Base-by-base conservation (phyloP, 2,888 invertebrate genomes). In the Drosophila basisetae region DNA sequence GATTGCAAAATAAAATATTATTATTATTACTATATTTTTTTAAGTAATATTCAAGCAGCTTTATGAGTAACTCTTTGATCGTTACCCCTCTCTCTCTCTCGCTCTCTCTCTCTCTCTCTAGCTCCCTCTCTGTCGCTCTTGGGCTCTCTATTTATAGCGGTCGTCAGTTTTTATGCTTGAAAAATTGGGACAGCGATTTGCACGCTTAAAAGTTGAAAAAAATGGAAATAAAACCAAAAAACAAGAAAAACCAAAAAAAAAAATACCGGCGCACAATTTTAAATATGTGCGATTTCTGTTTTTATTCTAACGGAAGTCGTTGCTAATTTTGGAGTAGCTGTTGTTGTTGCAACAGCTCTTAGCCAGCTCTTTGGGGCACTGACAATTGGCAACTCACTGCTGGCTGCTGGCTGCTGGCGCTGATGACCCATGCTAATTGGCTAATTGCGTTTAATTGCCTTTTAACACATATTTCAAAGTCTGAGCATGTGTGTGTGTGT, bases 151-250 rank as follows among this genome's bases (percentile, higher is more conserved):
- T 76, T 67, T 68, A 64, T 61, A 60, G 59, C 66, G 75, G 74
- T 73, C 76, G 82, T 70, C 74, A 62, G 72, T 82, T 89, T 89
- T 86, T 86, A 86, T 90, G 86, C 76, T 86, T 90, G 83, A 83
- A 90, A 90, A 86, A 90, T 90, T 88, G 90, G 86, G 86, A 90
- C 86, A 88, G 77, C 86, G 79, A 85, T 86, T 90, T 86, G 81
- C 85, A 89, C 88, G 84, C 84, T 85, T 64, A 53, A 60, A 58
- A 77, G 68, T 81, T 70, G 50, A 73, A 49, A 49, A 37, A 63
- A 54, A 72, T 30, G 37, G 18, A 62, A 55, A 58, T 68, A 59
- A 64, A 75, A 4, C 16, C 4, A 55, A 61, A 30, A 68, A 76
- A 41, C 65, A 66, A 28, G 37, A 60, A 64, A 70, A 69, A 52